A percentile compares a stretch with the other conserved stretches of the same genome.
Evolutionary conservation across 2,113 vertebrate genomes (phyloP).

Genomic region (Gymnorhina tibicen): DNA sequence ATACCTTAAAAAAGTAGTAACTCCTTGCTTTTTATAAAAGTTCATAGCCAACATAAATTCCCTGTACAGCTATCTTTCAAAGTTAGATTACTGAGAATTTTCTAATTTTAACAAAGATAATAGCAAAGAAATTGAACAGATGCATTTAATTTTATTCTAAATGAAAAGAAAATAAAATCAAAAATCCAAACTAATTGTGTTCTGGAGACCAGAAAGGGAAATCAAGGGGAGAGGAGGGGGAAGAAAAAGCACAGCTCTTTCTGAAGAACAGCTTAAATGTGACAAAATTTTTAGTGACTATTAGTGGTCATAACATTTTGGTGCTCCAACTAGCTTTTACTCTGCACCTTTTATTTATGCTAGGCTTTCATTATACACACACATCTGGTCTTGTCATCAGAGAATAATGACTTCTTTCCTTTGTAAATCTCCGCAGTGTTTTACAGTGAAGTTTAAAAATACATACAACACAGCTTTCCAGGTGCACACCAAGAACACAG

Average conservation of each 20-base stretch:
- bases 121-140: neutral
- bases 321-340: neutral
- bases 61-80: neutral
- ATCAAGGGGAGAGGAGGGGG: fast-evolving
- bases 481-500: neutral
- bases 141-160: neutral
- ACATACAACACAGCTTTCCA: neutral
- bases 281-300: neutral
- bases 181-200: neutral
- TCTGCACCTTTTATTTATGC: neutral
- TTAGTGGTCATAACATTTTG: neutral
- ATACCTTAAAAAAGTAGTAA: neutral
- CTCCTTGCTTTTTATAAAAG: neutral
- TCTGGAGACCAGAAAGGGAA: neutral
- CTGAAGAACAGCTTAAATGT: neutral
- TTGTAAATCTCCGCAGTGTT: neutral
- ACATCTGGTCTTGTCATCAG: neutral
- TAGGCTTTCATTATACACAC: neutral
- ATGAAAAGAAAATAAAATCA: neutral
- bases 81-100: neutral
- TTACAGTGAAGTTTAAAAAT: neutral
- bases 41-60: neutral
- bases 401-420: neutral
- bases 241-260: neutral
- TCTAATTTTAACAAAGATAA: neutral